Base-by-base conservation (phyloP, 2,888 invertebrate species). In the Torymus texanus region DNA sequence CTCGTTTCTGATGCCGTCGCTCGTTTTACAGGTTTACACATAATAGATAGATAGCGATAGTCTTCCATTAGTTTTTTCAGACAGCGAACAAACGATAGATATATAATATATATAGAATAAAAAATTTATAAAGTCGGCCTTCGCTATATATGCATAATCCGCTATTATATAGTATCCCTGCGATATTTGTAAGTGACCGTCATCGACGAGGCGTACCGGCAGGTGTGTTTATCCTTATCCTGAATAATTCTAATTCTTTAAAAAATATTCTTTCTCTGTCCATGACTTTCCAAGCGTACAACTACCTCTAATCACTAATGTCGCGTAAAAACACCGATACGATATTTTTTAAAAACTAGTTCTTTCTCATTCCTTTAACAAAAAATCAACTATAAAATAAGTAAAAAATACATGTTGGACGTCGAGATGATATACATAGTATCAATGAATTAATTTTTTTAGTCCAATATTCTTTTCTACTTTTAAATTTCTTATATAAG, bases 291-390 rank as follows among this genome's bases (percentile, higher is more conserved):
- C 41, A 77, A 78, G 71, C 68, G 65, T 18, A 74, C 50, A 66
- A 59, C 61, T 74, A 78, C 16, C 8, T 58, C 71, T 81, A 75
- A 61, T 67, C 11, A 61, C 66, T 75, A 75, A 78, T 70, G 53
- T 29, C 80, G 70, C 78, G 80, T 78, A 72, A 78, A 79, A 81
- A 81, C 67, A 78, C 67, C 75, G 75, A 79, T 79, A 70, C 71
- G 66, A 41, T 41, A 8, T 41, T 61, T 66, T 59, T 61, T 73
- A 50, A 51, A 63, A 68, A 63, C 61, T 70, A 68, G 58, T 62
- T n/a, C 62, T 72, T 66, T 55, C 63, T 72, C 41, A 41, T 41
- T 41, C 41, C 41, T 55, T 58, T 53, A 70, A 79, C 63, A 61
- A 79, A 79, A 78, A 75, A 65, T 71, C 59, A 75, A 75, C 75